Percentiles rank a stretch among this genome's conserved stretches.
Evolutionary conservation across 2,888 invertebrate genomes (phyloP).

Genomic region (Cerastis leucographa): DNA sequence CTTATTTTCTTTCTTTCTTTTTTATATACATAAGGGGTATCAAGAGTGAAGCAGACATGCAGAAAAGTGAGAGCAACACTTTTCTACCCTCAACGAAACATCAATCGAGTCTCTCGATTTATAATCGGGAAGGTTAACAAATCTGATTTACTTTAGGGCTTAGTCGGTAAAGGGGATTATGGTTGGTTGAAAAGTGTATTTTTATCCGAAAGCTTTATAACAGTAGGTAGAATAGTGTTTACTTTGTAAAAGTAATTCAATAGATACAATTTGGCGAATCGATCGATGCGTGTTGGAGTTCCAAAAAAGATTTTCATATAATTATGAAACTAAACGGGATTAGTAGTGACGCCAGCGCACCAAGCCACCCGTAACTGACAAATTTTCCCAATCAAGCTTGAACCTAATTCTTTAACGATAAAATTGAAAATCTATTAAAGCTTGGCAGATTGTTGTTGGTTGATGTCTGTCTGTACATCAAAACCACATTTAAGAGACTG

Average conservation of each 20-base stretch:
- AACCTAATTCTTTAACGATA: too few relatives aligned
- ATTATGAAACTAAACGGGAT: neutral
- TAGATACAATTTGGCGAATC: neutral
- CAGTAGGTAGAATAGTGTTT: neutral
- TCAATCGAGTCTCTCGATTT: constrained; percentile 36
- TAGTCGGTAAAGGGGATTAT: constrained; percentile 24
- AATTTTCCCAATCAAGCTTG: too few relatives aligned
- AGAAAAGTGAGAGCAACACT: too few relatives aligned
- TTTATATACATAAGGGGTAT: too few relatives aligned
- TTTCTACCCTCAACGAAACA: constrained; percentile 15
- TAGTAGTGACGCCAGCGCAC: too few relatives aligned
- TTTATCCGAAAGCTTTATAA: constrained; percentile 11
- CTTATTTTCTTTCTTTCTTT: too few relatives aligned
- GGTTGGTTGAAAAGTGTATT: neutral
- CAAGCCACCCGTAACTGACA: too few relatives aligned
- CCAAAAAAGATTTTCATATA: neutral
- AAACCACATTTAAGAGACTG: too few relatives aligned
- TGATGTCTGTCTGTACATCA: too few relatives aligned
- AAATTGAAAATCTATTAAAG: too few relatives aligned
- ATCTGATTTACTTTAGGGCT: constrained; percentile 34
- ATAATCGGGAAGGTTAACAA: constrained; percentile 37
- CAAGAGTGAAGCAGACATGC: too few relatives aligned
- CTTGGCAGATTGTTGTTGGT: too few relatives aligned
- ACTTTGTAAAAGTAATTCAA: neutral
- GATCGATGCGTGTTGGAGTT: neutral